These are phyloP conservation scores for Oscheius myriophilus DNA, from an alignment of 2,888 invertebrate species.

Conservation along the genomic window DNA sequence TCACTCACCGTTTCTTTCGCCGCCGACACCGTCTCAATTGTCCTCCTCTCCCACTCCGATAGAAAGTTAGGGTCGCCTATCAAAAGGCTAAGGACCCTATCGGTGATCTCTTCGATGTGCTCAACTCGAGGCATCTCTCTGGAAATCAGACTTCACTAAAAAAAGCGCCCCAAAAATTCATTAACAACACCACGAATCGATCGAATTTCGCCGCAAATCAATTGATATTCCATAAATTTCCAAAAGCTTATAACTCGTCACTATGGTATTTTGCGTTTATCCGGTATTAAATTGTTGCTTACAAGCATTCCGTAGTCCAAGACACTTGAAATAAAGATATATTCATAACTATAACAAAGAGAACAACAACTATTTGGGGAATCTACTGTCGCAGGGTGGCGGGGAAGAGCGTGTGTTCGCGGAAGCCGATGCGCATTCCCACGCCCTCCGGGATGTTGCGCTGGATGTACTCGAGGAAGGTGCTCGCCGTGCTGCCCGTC, in stretches of 20 bases:
- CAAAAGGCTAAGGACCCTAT: conserved; percentile 11
- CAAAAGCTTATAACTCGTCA: too few species aligned
- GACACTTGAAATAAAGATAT: too few species aligned
- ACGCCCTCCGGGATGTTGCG: conserved; percentile 97
- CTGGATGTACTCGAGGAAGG: conserved; percentile 93
- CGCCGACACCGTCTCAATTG: background rate
- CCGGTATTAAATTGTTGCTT: too few species aligned
- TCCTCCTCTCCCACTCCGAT: conserved; percentile 1
- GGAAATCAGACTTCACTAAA: too few species aligned
- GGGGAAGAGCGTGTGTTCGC: conserved; percentile 57
- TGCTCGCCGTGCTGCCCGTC: conserved; percentile 94
- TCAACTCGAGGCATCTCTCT: conserved; percentile 2
- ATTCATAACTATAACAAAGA: background rate
- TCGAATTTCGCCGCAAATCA: too few species aligned
- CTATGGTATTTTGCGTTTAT: too few species aligned
- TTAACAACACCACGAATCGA: too few species aligned
- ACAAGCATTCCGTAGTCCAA: too few species aligned
- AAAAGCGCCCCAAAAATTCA: too few species aligned
- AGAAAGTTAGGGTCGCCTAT: conserved; percentile 6
- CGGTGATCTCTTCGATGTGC: conserved; percentile 17
- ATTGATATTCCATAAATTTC: too few species aligned
- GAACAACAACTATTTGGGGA: conserved; percentile 1
- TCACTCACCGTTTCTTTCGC: background rate
- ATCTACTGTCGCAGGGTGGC: conserved; percentile 38
- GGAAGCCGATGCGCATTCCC: conserved; percentile 80